These are phyloP conservation scores for Pachyuromys duprasi DNA, from an alignment of 2,797 vertebrate species.

Conservation along the genomic window DNA sequence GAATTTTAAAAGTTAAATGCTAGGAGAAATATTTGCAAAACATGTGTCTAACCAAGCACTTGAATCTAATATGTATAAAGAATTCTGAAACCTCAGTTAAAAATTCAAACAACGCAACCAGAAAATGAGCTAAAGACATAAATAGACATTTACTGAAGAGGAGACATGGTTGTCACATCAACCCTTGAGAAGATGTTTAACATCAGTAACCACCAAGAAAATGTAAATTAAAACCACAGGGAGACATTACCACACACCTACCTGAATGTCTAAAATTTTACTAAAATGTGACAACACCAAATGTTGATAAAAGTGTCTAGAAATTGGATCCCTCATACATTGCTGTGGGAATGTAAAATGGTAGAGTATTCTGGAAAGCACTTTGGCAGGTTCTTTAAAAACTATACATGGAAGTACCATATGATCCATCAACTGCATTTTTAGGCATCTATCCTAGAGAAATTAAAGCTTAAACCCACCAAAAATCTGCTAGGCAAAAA, in stretches of 20 bases:
- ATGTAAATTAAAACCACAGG: slow-evolving; percentile 51
- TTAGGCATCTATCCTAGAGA: slow-evolving; percentile 39
- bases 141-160: slow-evolving; percentile 44
- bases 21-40: slow-evolving; percentile 35
- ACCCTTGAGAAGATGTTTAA: slow-evolving; percentile 33
- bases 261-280: slow-evolving; percentile 9
- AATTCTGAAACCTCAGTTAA: slow-evolving; percentile 5
- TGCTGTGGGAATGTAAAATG: slow-evolving; percentile 48
- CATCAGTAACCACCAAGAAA: slow-evolving; percentile 48
- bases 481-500: slow-evolving; percentile 45
- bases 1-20: neutral
- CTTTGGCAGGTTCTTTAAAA: slow-evolving; percentile 45
- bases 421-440: slow-evolving; percentile 1
- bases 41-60: neutral
- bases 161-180: slow-evolving; percentile 30
- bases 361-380: slow-evolving; percentile 33
- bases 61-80: slow-evolving; percentile 1
- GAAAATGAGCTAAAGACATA: slow-evolving; percentile 42
- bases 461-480: slow-evolving; percentile 40
- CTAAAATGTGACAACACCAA: slow-evolving; percentile 21
- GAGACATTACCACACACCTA: slow-evolving; percentile 1
- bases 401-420: neutral
- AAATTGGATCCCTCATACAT: neutral
- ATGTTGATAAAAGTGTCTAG: slow-evolving; percentile 13
- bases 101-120: slow-evolving; percentile 27